phyloP scores from a whole-genome alignment of 2,888 invertebrate genomes.

The Platycheirus rosarum region DNA sequence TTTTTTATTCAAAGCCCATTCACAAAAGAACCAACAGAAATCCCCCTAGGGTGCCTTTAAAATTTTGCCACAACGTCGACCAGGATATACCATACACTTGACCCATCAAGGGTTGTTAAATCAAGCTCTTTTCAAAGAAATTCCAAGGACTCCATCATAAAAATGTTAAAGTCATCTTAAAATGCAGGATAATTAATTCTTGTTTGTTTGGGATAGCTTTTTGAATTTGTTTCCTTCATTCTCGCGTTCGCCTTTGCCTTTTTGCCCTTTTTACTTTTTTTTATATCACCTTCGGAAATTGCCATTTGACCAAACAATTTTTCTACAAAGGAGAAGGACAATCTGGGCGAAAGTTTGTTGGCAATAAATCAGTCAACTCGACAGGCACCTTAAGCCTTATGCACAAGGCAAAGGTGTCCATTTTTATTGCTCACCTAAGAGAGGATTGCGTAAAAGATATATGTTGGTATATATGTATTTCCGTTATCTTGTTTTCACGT shows the following conservation, averaged over 20 bases:
- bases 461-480: background rate
- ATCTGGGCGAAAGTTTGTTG: constrained; percentile 31
- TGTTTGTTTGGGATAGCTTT: background rate
- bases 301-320: constrained; percentile 63
- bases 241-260: background rate
- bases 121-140: constrained; percentile 11
- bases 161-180: constrained; percentile 23
- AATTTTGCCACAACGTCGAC: no score
- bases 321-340: background rate
- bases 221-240: background rate
- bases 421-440: constrained; percentile 63
- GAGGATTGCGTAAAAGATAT: constrained; percentile 40
- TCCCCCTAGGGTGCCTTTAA: no score
- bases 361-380: constrained; percentile 69
- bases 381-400: constrained; percentile 45
- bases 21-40: no score
- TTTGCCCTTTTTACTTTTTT: background rate
- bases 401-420: constrained; percentile 57
- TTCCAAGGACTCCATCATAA: constrained; percentile 5
- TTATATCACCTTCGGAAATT: constrained; percentile 43
- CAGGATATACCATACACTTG: no score
- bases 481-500: constrained; percentile 26
- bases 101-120: background rate
- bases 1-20: no score
- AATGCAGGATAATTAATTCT: constrained; percentile 14